Base-by-base conservation (phyloP, 2,113 vertebrate genomes). In the Hoplias malabaricus region DNA sequence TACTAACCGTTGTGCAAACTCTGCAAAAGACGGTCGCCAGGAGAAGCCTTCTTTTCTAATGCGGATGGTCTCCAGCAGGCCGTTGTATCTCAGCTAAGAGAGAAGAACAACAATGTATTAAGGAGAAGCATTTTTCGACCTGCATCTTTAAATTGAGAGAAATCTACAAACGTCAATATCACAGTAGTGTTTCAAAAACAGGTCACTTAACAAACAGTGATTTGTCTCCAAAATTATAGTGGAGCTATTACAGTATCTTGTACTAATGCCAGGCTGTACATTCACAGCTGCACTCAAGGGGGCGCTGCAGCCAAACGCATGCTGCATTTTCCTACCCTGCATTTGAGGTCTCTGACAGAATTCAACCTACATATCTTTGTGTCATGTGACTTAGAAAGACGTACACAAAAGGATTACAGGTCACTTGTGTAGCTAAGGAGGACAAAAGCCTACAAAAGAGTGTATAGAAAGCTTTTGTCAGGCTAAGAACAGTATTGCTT, bases 1-100 rank as follows among this genome's bases (percentile, higher is more conserved):
- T n/a, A 57, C 77, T 69, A 78, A 94, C 93, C 88, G 90, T 84
- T 89, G 84, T 53, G 83, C 84, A 85, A 93, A 94, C 74, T 93
- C 92, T 69, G 86, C 84, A 84, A 93, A 93, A 2, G 83, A 83
- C 0, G 93, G 93, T 77, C 92, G 86, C 93, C 93, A 94, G 14
- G 92, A 92, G 81, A 91, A 94, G 29, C 93, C 92, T 10, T 92
- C 89, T 85, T 87, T 90, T 67, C 91, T 88, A 83, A 93, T 93
- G 38, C 89, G 86, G 69, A 92, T 88, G 9, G 93, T 93, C 83
- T 94, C 93, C 81, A 94, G 83, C 43, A 94, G 75, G 21, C 93
- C 93, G 0, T 93, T 94, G 83, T 92, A 93, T 4, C 84, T 82
- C 5, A 94, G 87, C 93, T 94, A 61, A 7, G 6, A 36, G 40